Base-by-base conservation (phyloP, 2,797 vertebrate species). In the Coendou prehensilis region DNA sequence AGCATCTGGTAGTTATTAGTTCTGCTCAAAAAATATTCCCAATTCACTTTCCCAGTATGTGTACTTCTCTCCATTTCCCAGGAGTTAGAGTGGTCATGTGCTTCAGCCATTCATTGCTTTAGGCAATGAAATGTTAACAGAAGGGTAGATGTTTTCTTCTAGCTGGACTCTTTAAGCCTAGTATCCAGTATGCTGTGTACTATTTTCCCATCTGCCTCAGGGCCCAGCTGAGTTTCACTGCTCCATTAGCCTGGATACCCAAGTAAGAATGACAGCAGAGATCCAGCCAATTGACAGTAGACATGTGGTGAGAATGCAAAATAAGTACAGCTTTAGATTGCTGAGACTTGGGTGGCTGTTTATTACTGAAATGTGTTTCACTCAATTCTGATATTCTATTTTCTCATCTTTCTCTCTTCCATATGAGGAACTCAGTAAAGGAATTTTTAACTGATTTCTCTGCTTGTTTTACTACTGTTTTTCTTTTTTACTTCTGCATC, bases 21-120 rank as follows among this genome's bases (percentile, higher is more conserved):
- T 87, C n/a, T 88, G 37, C 69, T 96, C 75, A 87, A 71, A 69
- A 96, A 93, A 76, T 81, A 91, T 80, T 97, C 95, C 80, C 64
- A 87, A 37, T 84, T 89, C 71, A 83, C 59, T 73, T 95, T 89
- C 57, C 64, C 52, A 79, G 87, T 18, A 22, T n/a, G 54, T 57
- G 79, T 84, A 86, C 50, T 94, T 87, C 47, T 89, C 41, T 91
- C 10, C 83, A 18, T 94, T 94, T 93, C 89, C 69, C 87, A 89
- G 52, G 80, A 80, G 63, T 82, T 52, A 5, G 9, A 93, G 28
- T 78, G 15, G 13, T 80, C 15, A 18, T 76, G 56, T 76, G 41
- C 67, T 89, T 85, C 67, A 52, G 47, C 9, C 50, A 64, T 91
- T 94, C 18, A n/a, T 89, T 88, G 41, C 78, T 76, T 89, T 84